A percentile compares a stretch with the other conserved stretches of the same genome.
Conservation (phyloP, 1,140 invertebrate species). For the Saccostrea cuccullata region DNA sequence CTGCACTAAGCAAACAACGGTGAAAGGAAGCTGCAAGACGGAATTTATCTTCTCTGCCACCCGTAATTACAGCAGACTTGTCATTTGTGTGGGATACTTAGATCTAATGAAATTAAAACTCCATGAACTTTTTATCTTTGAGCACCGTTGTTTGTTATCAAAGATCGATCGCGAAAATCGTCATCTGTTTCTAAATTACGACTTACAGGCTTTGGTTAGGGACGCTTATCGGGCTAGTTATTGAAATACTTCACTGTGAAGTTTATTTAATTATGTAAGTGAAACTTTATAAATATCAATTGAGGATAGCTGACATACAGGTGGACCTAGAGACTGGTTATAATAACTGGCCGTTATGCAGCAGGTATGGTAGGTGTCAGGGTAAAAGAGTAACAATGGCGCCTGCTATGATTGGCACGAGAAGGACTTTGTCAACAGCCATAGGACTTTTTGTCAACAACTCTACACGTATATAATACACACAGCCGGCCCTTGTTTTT, state of each 20-base stretch:
- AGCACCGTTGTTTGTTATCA: neutral
- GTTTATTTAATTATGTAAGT: conserved; percentile 37
- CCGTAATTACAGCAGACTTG: neutral
- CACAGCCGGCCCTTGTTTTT: neutral
- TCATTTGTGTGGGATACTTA: conserved; percentile 3
- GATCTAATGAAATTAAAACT: conserved; percentile 16
- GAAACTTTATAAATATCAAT: conserved; percentile 34
- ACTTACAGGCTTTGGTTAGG: neutral
- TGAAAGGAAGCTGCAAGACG: neutral
- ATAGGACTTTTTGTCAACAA: conserved; percentile 24
- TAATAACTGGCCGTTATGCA: conserved; percentile 7
- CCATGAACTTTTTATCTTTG: neutral
- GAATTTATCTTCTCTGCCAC: neutral
- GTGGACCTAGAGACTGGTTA: neutral
- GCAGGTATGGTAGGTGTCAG: neutral
- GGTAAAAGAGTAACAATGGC: neutral
- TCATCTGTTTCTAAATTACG: conserved; percentile 33
- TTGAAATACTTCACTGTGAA: conserved; percentile 34
- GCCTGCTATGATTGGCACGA: neutral
- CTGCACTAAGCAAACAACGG: neutral
- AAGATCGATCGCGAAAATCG: conserved; percentile 15
- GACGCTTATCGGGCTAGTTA: neutral
- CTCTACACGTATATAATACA: neutral
- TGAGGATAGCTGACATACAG: neutral
- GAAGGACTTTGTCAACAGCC: conserved; percentile 17